A percentile compares a stretch with the other conserved stretches of the same genome.
Conservation (phyloP, 2,888 invertebrate species). For the Ypsolopha sequella region DNA sequence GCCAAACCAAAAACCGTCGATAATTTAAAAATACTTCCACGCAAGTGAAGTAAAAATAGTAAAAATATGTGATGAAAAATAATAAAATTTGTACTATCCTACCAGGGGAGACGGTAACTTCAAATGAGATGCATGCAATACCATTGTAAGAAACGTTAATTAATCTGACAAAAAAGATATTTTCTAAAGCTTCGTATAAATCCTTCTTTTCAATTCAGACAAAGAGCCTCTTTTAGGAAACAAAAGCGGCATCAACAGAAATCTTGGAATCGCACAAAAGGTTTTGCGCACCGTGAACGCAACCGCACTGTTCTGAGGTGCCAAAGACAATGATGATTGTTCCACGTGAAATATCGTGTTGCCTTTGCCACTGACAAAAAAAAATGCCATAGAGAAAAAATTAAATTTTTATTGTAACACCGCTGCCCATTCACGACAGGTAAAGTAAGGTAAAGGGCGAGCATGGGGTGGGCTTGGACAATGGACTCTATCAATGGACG, state of each 20-base stretch:
- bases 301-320: conserved; percentile 53
- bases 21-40: too few species aligned
- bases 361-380: conserved; percentile 67
- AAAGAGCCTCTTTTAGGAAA: conserved; percentile 14
- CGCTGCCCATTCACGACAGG: conserved; percentile 64
- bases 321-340: conserved; percentile 71
- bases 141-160: background rate
- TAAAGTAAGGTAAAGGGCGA: conserved; percentile 25
- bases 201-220: conserved; percentile 17
- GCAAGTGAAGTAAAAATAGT: too few species aligned
- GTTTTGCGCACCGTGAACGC: conserved; percentile 23
- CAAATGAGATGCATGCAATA: conserved; percentile 1
- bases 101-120: too few species aligned
- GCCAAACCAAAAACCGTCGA: too few species aligned
- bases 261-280: conserved; percentile 27
- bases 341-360: conserved; percentile 66
- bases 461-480: conserved; percentile 46
- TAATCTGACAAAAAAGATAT: background rate
- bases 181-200: background rate
- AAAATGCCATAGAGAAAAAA: conserved; percentile 41
- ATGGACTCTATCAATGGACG: conserved; percentile 61
- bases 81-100: too few species aligned
- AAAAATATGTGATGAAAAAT: too few species aligned
- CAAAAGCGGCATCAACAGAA: conserved; percentile 21
- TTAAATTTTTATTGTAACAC: conserved; percentile 57